phyloP scores from a whole-genome alignment of 2,888 invertebrate genomes.

The Caenorhabditis imperialis region DNA sequence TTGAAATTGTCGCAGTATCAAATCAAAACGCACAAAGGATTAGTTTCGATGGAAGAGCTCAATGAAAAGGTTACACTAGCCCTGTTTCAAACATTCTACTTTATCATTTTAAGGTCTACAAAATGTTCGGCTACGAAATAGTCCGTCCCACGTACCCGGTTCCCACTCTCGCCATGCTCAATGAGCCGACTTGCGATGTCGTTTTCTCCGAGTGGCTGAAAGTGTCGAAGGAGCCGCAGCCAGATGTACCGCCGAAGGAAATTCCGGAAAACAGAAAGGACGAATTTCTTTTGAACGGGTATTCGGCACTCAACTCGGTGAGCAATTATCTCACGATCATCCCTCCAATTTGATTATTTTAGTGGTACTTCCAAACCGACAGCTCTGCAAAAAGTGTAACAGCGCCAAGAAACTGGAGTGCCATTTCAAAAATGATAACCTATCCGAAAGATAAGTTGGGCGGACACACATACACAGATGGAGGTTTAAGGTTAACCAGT shows the following conservation, averaged over 20 bases:
- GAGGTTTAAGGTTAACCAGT: no score
- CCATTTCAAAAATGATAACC: slow-evolving; percentile 24
- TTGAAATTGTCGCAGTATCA: slow-evolving; percentile 1
- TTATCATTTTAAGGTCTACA: slow-evolving; percentile 15
- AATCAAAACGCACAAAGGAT: slow-evolving; percentile 15
- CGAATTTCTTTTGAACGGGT: slow-evolving; percentile 17
- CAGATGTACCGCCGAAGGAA: slow-evolving; percentile 11
- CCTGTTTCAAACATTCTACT: not conserved
- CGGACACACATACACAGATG: slow-evolving; percentile 12
- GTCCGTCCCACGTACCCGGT: slow-evolving; percentile 3
- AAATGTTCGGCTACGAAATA: slow-evolving; percentile 29
- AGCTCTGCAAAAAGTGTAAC: no score
- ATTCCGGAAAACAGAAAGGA: slow-evolving; percentile 8
- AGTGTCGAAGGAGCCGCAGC: slow-evolving; percentile 24
- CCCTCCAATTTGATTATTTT: no score
- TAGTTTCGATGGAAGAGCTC: slow-evolving; percentile 9
- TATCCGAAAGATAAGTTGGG: slow-evolving; percentile 18
- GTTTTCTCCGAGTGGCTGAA: slow-evolving; percentile 29
- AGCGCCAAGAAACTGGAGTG: no score
- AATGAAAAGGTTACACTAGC: slow-evolving; percentile 2
- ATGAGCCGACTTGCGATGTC: slow-evolving; percentile 11
- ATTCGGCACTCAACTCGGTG: no score
- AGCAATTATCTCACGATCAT: no score
- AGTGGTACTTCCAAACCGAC: no score
- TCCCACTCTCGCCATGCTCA: slow-evolving; percentile 23